These are phyloP conservation scores for Protobothrops mucrosquamatus DNA, from an alignment of 2,113 vertebrate genomes.

Conservation along the genomic window DNA sequence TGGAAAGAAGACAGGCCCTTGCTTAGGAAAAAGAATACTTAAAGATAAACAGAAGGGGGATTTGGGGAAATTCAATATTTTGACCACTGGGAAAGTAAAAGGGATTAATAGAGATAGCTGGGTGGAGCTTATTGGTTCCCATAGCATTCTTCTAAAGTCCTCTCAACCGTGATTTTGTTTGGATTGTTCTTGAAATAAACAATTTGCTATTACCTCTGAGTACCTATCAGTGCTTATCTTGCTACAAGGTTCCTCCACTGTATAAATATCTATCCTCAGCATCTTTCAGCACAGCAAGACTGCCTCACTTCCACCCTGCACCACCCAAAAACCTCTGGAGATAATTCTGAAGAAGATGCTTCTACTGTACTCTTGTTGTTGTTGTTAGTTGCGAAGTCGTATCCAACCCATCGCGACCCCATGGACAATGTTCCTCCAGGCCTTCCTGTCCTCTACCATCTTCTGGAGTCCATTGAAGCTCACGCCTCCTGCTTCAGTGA, in stretches of 20 bases:
- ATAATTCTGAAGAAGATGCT: not conserved
- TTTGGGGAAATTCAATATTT: not conserved
- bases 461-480: too few relatives aligned
- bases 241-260: not conserved
- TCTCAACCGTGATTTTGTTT: not conserved
- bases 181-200: not conserved
- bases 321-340: not conserved
- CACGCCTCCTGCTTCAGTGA: too few relatives aligned
- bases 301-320: not conserved
- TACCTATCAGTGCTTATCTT: not conserved
- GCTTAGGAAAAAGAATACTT: not conserved
- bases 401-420: too few relatives aligned
- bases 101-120: not conserved
- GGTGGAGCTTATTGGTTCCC: not conserved
- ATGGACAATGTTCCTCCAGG: too few relatives aligned
- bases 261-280: not conserved
- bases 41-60: not conserved
- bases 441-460: too few relatives aligned
- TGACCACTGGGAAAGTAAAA: not conserved
- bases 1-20: not conserved
- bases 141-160: not conserved
- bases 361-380: not conserved
- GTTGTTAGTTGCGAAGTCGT: too few relatives aligned
- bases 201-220: not conserved
- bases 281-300: not conserved